phyloP scores from a whole-genome alignment of 2,113 vertebrate species.

The Crocuta crocuta region DNA sequence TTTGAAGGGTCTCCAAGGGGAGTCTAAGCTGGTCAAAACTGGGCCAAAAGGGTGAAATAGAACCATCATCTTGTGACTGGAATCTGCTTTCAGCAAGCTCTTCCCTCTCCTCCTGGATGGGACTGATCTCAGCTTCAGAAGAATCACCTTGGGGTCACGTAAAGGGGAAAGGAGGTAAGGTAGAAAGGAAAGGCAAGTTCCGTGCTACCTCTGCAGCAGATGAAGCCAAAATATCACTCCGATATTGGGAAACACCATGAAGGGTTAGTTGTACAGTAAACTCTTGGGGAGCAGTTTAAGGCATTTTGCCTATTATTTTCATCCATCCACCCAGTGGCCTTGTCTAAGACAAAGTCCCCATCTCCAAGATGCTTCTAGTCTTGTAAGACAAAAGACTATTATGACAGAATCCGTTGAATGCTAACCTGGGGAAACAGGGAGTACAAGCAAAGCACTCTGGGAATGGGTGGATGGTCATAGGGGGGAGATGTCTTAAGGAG shows the following conservation, averaged over 20 bases:
- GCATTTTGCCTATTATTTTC: background rate
- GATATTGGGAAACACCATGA: background rate
- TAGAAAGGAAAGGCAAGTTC: background rate
- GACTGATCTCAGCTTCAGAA: background rate
- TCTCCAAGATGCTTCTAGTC: background rate
- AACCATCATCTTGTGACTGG: background rate
- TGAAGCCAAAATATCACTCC: background rate
- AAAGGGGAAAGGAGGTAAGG: background rate
- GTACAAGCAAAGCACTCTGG: background rate
- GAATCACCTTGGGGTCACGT: background rate
- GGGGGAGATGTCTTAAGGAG: background rate
- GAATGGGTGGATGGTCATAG: background rate
- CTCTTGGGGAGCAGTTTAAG: background rate
- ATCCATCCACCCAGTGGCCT: background rate
- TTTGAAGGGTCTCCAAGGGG: background rate
- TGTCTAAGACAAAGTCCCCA: background rate
- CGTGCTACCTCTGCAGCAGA: fast-evolving
- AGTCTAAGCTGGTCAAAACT: background rate
- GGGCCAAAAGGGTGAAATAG: background rate
- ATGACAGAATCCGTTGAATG: background rate
- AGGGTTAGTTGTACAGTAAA: background rate
- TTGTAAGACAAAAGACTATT: background rate
- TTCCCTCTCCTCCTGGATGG: background rate
- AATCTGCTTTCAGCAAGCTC: fast-evolving
- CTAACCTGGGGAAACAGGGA: background rate